Evolutionary conservation across 1,140 invertebrate genomes (phyloP), one percentile per base, ranked within the genome.

Genomic region (Heliconius hermathena): DNA sequence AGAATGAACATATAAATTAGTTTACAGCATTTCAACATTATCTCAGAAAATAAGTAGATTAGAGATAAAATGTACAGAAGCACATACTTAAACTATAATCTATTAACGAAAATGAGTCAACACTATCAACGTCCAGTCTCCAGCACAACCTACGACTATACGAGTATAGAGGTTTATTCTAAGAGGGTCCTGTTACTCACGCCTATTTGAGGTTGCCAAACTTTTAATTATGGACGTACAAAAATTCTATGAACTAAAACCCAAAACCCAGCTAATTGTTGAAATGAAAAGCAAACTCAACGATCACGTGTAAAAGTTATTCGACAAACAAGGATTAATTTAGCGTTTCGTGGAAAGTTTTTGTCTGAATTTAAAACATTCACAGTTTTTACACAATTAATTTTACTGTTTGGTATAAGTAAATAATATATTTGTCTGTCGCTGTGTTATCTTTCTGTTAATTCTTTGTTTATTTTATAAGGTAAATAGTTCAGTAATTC

Each of bases 301-400:
- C 72, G 73, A 74, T 74, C 77, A 78, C 80, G 73, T 77, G 77
- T 74, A 78, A 81, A 77, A 81, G 80, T 81, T 81, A 72, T 75
- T 72, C 72, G 52, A 66, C 76, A 73, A 77, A 81, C 74, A 54
- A 71, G 71, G 71, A 81, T 78, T 78, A 77, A 81, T 78, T 81
- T 74, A 73, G 70, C 46, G 46, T 57, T 71, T 78, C 72, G 46
- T 57, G 54, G 52, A 72, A 75, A 49, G n/a, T 79, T 49, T 79
- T 75, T 70, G 49, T 70, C 57, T 66, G 60, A 66, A 66, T 66
- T 66, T 66, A 66, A 66, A 57, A 66, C 26, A 66, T 66, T 66
- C 60, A 3, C 60, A 66, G 22, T 66, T 66, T 26, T 66, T 66
- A 66, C 11, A 29, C 26, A 66, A 66, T 29, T 29, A 66, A 1